Conservation (phyloP, 2,888 invertebrate species). For the Tenthredo mesomela region DNA sequence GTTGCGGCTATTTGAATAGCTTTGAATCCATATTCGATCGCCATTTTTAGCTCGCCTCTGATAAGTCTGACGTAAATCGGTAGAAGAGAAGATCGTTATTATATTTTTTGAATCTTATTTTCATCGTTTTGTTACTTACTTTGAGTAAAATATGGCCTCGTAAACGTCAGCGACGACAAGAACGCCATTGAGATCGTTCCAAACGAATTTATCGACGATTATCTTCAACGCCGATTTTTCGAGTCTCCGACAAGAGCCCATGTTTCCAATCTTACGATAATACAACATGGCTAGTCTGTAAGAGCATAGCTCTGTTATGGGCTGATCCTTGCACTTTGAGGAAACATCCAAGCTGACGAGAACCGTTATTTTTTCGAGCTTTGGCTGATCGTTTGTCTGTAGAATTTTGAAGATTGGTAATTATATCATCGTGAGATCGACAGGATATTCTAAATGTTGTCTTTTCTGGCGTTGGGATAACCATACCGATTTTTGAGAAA, state of each 20-base stretch:
- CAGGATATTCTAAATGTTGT: neutral
- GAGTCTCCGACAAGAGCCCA: slow-evolving; percentile 76
- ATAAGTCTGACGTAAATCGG: slow-evolving; percentile 60
- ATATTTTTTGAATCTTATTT: neutral
- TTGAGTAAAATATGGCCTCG: slow-evolving; percentile 74
- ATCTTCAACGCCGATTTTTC: slow-evolving; percentile 67
- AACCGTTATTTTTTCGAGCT: slow-evolving; percentile 67
- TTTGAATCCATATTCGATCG: slow-evolving; percentile 62
- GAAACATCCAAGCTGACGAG: slow-evolving; percentile 65
- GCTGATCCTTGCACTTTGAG: slow-evolving; percentile 75
- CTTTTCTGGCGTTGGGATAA: neutral
- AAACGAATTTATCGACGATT: slow-evolving; percentile 65
- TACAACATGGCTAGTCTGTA: slow-evolving; percentile 79
- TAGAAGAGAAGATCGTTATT: neutral
- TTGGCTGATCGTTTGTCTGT: slow-evolving; percentile 60
- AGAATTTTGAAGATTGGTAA: neutral
- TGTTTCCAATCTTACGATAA: slow-evolving; percentile 77
- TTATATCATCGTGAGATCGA: neutral
- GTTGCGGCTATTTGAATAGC: slow-evolving; percentile 62
- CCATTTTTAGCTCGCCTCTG: slow-evolving; percentile 62
- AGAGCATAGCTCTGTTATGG: slow-evolving; percentile 78
- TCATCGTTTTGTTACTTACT: slow-evolving; percentile 57
- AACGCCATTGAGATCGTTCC: slow-evolving; percentile 78
- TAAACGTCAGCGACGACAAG: slow-evolving; percentile 78
- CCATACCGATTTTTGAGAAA: neutral